phyloP scores from a whole-genome alignment of 1,140 invertebrate genomes.

The Cydia fagiglandana region DNA sequence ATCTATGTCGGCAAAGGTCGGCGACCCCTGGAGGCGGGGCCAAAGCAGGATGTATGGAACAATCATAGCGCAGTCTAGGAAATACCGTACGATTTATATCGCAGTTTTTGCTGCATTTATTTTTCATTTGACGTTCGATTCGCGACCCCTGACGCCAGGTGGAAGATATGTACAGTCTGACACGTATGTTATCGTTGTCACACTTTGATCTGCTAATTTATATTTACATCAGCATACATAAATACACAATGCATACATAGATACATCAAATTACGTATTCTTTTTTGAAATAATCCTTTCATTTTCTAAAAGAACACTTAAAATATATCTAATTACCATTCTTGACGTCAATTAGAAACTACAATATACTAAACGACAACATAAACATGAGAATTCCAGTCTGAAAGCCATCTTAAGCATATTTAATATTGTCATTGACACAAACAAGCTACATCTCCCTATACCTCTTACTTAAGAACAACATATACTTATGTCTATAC shows the following conservation, averaged over 20 bases:
- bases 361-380: too few relatives aligned
- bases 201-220: not conserved
- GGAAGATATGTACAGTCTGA: constrained; percentile 22
- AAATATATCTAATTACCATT: too few relatives aligned
- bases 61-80: constrained; percentile 26
- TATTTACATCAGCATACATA: too few relatives aligned
- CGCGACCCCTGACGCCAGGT: constrained; percentile 29
- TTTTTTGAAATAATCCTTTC: too few relatives aligned
- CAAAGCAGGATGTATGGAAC: constrained; percentile 6
- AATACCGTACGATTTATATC: constrained; percentile 37
- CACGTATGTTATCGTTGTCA: not conserved
- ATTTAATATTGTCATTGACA: too few relatives aligned
- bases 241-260: too few relatives aligned
- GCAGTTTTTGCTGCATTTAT: constrained; percentile 33
- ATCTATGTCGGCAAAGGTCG: not conserved
- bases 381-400: too few relatives aligned
- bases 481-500: not conserved
- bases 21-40: not conserved
- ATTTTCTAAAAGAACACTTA: too few relatives aligned
- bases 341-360: too few relatives aligned
- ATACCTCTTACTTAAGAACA: not conserved
- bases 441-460: not conserved
- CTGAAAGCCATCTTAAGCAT: too few relatives aligned
- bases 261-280: too few relatives aligned
- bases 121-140: constrained; percentile 34